Conservation (phyloP, 2,113 vertebrate genomes). For the cattle (Bos taurus) region ARS-UCD2.0 NC_037336.1:16745001-16745500, state of each 20-base stretch:
- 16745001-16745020: not conserved
- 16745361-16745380: constrained; percentile 24
- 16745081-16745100: not conserved
- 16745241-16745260: not conserved
- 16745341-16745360: constrained; percentile 3
- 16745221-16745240: not conserved
- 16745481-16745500: not conserved
- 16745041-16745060: not conserved
- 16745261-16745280: not conserved
- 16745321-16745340: not conserved
- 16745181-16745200: not conserved
- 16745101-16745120: not conserved
- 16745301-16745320: not conserved
- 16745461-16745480: not conserved
- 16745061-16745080: not conserved
- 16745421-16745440: not conserved
- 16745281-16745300: not conserved
- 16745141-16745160: not conserved
- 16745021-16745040: not conserved
- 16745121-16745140: not conserved
- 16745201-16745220: not conserved
- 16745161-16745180: not conserved
- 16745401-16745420: not conserved
- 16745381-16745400: not conserved
- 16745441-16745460: constrained; percentile 48